Evolutionary conservation across 2,888 invertebrate species (phyloP).

Genomic region (Papilio demoleus): DNA sequence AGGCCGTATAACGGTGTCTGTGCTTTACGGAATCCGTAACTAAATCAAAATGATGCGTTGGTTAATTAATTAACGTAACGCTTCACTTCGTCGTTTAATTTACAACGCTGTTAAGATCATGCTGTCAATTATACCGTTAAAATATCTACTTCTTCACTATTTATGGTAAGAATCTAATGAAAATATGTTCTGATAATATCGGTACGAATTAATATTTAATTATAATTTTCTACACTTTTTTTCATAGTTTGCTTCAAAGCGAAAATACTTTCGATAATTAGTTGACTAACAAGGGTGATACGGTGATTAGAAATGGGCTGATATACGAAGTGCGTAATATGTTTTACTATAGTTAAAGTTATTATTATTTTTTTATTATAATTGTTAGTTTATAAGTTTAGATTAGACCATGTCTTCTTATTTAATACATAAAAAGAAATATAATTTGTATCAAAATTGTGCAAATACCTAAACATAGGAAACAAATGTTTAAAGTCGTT

Average conservation of each 20-base stretch:
- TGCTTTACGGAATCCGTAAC: slow-evolving; percentile 52
- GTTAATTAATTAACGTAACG: slow-evolving; percentile 66
- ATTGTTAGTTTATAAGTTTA: too few relatives aligned
- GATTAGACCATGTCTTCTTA: too few relatives aligned
- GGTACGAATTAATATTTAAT: neutral
- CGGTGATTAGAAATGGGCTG: too few relatives aligned
- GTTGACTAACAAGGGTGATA: too few relatives aligned
- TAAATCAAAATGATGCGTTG: slow-evolving; percentile 66
- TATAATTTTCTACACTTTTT: neutral
- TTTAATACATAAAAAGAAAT: too few relatives aligned
- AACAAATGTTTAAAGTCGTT: too few relatives aligned
- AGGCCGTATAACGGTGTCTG: slow-evolving; percentile 54
- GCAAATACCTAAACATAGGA: too few relatives aligned
- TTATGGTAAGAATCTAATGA: slow-evolving; percentile 20
- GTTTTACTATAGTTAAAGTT: too few relatives aligned
- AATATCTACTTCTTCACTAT: slow-evolving; percentile 34
- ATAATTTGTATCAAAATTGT: too few relatives aligned
- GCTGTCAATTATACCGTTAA: slow-evolving; percentile 54
- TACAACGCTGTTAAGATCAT: slow-evolving; percentile 46
- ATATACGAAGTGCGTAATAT: neutral
- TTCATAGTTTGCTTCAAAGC: too few relatives aligned
- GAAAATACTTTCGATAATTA: too few relatives aligned
- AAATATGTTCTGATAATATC: slow-evolving; percentile 15
- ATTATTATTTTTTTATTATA: too few relatives aligned
- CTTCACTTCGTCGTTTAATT: slow-evolving; percentile 53